Percentiles rank a stretch among this genome's conserved stretches.
These are phyloP conservation scores for Apis dorsata DNA, from an alignment of 1,140 invertebrate species.

Conservation along the genomic window DNA sequence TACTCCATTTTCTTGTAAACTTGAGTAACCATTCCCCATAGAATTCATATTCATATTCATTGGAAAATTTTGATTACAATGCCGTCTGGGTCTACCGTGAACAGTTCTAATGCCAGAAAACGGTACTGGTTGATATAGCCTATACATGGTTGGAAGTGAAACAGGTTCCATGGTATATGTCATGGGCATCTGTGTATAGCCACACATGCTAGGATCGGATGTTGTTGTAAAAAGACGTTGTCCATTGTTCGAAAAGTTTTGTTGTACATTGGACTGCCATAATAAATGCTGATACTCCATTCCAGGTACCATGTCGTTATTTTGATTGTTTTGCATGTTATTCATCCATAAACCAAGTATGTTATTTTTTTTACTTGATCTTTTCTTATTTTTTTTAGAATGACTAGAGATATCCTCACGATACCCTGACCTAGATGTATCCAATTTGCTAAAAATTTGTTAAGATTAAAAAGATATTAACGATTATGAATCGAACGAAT, in stretches of 20 bases:
- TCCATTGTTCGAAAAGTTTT: slow-evolving; percentile 62
- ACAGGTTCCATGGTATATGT: slow-evolving; percentile 80
- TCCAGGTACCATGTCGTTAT: slow-evolving; percentile 6
- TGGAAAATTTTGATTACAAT: slow-evolving; percentile 51
- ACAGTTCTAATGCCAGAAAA: slow-evolving; percentile 66
- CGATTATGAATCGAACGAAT: neutral
- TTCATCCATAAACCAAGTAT: slow-evolving; percentile 24
- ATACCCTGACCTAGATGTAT: slow-evolving; percentile 20
- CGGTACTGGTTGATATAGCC: slow-evolving; percentile 71
- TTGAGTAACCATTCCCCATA: slow-evolving; percentile 72
- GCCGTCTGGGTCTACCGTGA: slow-evolving; percentile 59
- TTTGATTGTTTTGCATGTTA: slow-evolving; percentile 22
- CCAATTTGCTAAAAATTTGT: slow-evolving; percentile 24
- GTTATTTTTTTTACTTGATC: slow-evolving; percentile 46
- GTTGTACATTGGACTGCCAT: slow-evolving; percentile 53
- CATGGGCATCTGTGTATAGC: slow-evolving; percentile 79
- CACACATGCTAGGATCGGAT: slow-evolving; percentile 79
- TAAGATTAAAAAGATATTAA: slow-evolving; percentile 13
- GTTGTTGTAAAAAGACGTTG: slow-evolving; percentile 79
- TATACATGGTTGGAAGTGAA: slow-evolving; percentile 79
- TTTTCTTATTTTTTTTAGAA: slow-evolving; percentile 52
- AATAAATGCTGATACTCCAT: slow-evolving; percentile 53
- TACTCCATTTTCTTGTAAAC: slow-evolving; percentile 71
- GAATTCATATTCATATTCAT: slow-evolving; percentile 50
- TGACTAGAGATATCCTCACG: slow-evolving; percentile 20